Percentiles rank a stretch among this genome's conserved stretches.
phyloP scores from a whole-genome alignment of 2,888 invertebrate species.

The Euzophera pinguis region DNA sequence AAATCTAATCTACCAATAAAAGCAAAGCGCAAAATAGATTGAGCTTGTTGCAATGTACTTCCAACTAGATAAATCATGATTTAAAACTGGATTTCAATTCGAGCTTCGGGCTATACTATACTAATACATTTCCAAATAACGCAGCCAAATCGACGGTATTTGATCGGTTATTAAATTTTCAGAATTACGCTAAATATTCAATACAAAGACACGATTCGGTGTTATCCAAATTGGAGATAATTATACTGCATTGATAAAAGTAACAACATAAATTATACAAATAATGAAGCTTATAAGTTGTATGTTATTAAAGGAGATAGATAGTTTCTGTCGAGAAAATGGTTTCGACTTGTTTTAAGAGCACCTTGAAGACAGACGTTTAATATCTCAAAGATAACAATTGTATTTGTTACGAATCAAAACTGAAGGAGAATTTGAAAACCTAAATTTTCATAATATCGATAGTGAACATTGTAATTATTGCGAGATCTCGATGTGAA shows the following conservation, averaged over 20 bases:
- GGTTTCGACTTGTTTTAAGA: no score
- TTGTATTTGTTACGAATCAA: no score
- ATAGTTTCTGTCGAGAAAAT: no score
- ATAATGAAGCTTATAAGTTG: no score
- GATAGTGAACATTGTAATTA: not conserved
- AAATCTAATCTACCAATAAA: not conserved
- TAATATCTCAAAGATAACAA: no score
- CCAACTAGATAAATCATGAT: not conserved
- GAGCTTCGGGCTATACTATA: not conserved
- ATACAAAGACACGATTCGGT: not conserved
- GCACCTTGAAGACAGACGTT: no score
- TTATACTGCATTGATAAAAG: no score
- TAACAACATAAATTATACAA: no score
- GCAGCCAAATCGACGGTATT: not conserved
- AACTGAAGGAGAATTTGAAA: no score
- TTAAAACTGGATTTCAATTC: not conserved
- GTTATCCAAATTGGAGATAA: not conserved
- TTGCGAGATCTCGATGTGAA: not conserved
- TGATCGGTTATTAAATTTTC: slow-evolving; percentile 1
- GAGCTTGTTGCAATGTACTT: not conserved
- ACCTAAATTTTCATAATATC: not conserved
- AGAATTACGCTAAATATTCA: not conserved
- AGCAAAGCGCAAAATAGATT: not conserved
- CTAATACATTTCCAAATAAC: not conserved
- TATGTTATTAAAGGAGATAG: no score